Evolutionary conservation across 2,888 invertebrate species (phyloP), one percentile per base, ranked within the genome.

Genomic region (Drosophila parthenogenetica): DNA sequence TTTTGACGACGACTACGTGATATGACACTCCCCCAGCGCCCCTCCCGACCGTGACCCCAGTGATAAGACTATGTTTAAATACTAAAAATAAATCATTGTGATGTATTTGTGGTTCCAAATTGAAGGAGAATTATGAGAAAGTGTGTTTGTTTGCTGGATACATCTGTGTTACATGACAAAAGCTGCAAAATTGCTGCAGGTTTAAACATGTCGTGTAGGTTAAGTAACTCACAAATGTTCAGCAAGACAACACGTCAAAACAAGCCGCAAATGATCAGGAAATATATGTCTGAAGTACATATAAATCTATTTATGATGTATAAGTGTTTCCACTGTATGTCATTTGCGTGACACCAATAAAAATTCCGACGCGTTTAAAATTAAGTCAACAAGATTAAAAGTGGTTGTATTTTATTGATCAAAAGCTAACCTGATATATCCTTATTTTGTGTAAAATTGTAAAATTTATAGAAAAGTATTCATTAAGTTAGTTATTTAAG

Each of bases 101-200:
- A 58, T 51, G 22, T 13, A 46, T 22, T 32, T 19, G 5, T 19
- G 37, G 43, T 35, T 58, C 29, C 1, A 11, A 43, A 48, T 14
- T 53, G 48, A 57, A 16, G 29, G 68, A 69, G 62, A 81, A 71
- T 50, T 77, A 75, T 79, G 55, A 81, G 71, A 89, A 89, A 89
- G 85, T 89, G 89, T 89, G 89, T 88, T 89, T 89, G 87, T 86
- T 89, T 89, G 89, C 88, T 88, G 83, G 80, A 64, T 80, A 87
- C 82, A 75, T 89, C 88, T 88, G 89, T 80, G 87, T 84, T 89
- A 74, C 78, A 75, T 37, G 67, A 14, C 61, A 49, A 46, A 71
- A 19, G 42, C 32, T 13, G 29, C 16, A 11, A n/a, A 51, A 37
- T n/a, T 11, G 22, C 22, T 19, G 32, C 48, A 11, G 43, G 39